phyloP scores from a whole-genome alignment of 2,113 vertebrate species.

The Prietella phreatophila region DNA sequence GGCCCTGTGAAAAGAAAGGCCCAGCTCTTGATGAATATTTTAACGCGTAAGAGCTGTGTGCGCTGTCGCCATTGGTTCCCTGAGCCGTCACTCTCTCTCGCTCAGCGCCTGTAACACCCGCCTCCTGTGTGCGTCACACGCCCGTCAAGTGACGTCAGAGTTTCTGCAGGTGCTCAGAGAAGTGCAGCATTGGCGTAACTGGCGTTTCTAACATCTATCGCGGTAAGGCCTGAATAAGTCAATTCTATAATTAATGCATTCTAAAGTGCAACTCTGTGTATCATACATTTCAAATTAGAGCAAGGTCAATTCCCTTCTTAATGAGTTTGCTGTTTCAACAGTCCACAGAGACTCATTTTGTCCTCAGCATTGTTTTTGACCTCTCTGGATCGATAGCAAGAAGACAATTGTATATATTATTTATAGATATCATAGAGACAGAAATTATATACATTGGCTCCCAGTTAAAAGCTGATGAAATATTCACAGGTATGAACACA shows the following conservation, averaged over 20 bases:
- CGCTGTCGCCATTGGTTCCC: slow-evolving; percentile 46
- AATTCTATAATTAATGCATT: slow-evolving; percentile 58
- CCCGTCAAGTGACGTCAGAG: slow-evolving; percentile 56
- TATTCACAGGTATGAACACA: slow-evolving; percentile 53
- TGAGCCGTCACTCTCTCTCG: slow-evolving; percentile 40
- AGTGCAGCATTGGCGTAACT: no score
- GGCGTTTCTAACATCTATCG: no score
- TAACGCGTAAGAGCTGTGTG: slow-evolving; percentile 14
- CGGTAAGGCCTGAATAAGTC: background rate
- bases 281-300: slow-evolving; percentile 49
- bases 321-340: slow-evolving; percentile 72
- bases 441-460: slow-evolving; percentile 69
- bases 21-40: slow-evolving; percentile 50
- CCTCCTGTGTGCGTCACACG: slow-evolving; percentile 52
- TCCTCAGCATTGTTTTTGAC: slow-evolving; percentile 64
- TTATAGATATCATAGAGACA: slow-evolving; percentile 63
- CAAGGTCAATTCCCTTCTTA: slow-evolving; percentile 67
- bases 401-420: slow-evolving; percentile 72
- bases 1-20: background rate
- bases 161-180: no score
- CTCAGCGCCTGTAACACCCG: background rate
- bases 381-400: slow-evolving; percentile 68
- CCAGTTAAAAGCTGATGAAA: slow-evolving; percentile 60
- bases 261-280: slow-evolving; percentile 48
- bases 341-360: slow-evolving; percentile 64